Base-by-base conservation (phyloP, 2,797 vertebrate genomes). In the Pteronotus mesoamericanus region DNA sequence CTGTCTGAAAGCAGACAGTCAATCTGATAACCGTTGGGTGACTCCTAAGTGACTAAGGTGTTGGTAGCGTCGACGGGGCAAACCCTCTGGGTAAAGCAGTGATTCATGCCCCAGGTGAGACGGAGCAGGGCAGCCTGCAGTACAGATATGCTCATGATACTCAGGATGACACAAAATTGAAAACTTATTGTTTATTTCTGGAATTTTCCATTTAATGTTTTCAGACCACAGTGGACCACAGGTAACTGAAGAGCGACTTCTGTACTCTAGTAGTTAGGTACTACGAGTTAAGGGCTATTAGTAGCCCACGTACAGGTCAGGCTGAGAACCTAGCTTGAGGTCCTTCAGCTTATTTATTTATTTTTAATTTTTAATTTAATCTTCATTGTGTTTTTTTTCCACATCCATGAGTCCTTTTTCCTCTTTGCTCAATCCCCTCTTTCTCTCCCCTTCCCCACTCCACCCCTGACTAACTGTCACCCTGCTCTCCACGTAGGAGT, bases 1-100 rank as follows among this genome's bases (percentile, higher is more conserved):
- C 11, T 77, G 48, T 32, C 18, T 15, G 19, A 64, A 16, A 16
- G 61, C 51, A 10, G 12, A 26, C 55, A 46, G 39, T 22, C 0
- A 29, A n/a, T 22, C 79, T 24, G 26, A 9, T 3, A 15, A 24
- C 57, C 42, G 2, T 24, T 32, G 21, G 3, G n/a, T 19, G 12
- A 18, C 29, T 12, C 9, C 80, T 24, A 0, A 44, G 29, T 14
- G 55, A 61, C 26, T 2, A 9, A 21, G 18, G 4, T 29, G 5
- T 4, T 3, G 2, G 4, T 1, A 11, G 53, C 1, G 15, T 39
- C 53, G 11, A 9, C 9, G 7, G 37, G 37, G 53, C 29, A 16
- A 26, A 2, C 26, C 16, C 37, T 29, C 9, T 3, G 21, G 42
- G 22, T n/a, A 16, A 24, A 64, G 42, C 39, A 57, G 19, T 24